Base-by-base conservation (phyloP, 2,797 vertebrate species). In the Neosilurus mollespiculum region DNA sequence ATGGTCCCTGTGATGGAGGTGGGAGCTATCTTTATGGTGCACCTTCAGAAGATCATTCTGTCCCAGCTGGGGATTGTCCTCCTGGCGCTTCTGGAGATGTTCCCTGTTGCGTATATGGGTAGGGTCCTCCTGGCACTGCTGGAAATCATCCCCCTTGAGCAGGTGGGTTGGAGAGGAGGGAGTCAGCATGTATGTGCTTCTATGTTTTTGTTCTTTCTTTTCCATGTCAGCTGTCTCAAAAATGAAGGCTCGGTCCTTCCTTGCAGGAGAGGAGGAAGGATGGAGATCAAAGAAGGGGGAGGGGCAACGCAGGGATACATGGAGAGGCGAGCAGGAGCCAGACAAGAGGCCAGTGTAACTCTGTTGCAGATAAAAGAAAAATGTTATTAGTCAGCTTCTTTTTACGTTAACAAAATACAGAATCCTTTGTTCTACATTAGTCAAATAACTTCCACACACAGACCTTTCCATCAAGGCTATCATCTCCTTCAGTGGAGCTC, bases 101-200 rank as follows among this genome's bases (percentile, higher is more conserved):
- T 87, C 86, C 16, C 92, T 87, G 22, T 91, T 90, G 81, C 87
- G 91, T 84, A 89, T 82, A 1, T 91, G 92, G 87, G 92, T 11
- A 9, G 37, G 83, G 34, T 84, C 82, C 51, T 82, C 76, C 81
- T 84, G 79, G 16, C 51, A 80, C 54, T 78, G 83, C 92, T 93
- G 89, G 90, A 92, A 88, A 92, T 92, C 88, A 91, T 93, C 91
- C 91, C 90, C 0, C 92, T 94, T 83, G 90, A 93, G 78, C 87
- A 92, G 81, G 91, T 93, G 4, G 91, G 91, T 67, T 88, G 43
- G 92, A 84, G 83, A 93, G 89, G 73, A 89, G 65, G 92, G 75
- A 70, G 91, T 91, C 84, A 92, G 91, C 81, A 95, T 89, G 78
- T 34, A 62, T 10, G n/a, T 34, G 72, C 56, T 81, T 9, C 49